Base-by-base conservation (phyloP, 2,888 invertebrate genomes). In the Erebia epiphron region DNA sequence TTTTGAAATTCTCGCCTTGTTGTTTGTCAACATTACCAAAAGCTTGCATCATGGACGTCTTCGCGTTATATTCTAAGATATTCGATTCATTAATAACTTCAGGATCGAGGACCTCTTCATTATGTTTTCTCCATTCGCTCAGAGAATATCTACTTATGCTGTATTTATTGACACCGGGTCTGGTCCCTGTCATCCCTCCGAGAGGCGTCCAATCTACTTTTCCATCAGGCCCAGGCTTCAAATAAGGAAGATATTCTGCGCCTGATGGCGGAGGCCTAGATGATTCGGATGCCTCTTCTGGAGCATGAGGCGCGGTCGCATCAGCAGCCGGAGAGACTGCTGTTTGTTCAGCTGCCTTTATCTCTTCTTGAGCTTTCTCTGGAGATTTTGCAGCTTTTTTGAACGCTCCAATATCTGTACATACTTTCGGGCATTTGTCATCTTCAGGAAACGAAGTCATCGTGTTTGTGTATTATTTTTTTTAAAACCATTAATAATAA, bases 131-230 rank as follows among this genome's bases (percentile, higher is more conserved):
- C 97, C 97, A 97, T 87, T 97, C 96, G 10, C 94, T 95, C 0
- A 95, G 94, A 68, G 96, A 96, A 82, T 94, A 96, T 78, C 96
- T 92, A 13, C 96, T 95, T 61, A 97, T 91, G 0, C 97, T 96
- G 82, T 97, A 97, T 79, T 96, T 96, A 86, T 96, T 96, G 11
- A 96, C 96, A 0, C 94, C 94, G 0, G 97, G 97, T 74, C 97
- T 92, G 0, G 96, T 95, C 3, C 97, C 97, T 0, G 97, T 97
- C 80, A 96, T 90, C 0, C 93, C 95, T 0, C 94, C 95, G 69
- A 96, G 88, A 0, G 96, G 96, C 50, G 96, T 95, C 95, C 96
- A 97, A 83, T 96, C 96, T 0, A 96, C 95, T 76, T 95, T 95
- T 1, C 97, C 97, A 1, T 96, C 95, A 3, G 95, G 95, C 91